Conservation (phyloP, 1,140 invertebrate genomes). For the Wiebesia pumilae region DNA sequence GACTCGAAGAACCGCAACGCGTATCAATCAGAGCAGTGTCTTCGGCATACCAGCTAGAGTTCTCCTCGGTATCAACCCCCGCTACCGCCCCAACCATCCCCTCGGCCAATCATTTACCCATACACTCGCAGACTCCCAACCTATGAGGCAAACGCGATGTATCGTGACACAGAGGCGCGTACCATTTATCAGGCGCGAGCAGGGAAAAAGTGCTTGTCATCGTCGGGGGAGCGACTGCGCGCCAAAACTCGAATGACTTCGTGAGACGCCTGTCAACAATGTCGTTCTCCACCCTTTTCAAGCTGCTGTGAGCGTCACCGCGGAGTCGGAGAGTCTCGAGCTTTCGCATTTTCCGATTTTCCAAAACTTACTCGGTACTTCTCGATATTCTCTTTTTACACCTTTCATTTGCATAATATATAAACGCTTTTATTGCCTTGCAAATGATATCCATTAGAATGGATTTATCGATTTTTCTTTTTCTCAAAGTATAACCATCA, state of each 20-base stretch:
- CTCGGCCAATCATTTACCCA: too few relatives aligned
- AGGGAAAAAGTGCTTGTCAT: slow-evolving; percentile 69
- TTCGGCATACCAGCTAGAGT: slow-evolving; percentile 61
- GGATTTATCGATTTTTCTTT: too few relatives aligned
- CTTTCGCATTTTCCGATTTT: not conserved
- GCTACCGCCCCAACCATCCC: too few relatives aligned
- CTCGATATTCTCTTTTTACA: not conserved
- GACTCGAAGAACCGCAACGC: slow-evolving; percentile 43
- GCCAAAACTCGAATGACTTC: slow-evolving; percentile 68
- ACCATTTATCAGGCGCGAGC: slow-evolving; percentile 68
- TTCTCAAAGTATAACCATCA: too few relatives aligned
- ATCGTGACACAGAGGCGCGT: slow-evolving; percentile 54
- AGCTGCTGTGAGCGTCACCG: not conserved
- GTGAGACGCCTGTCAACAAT: slow-evolving; percentile 70
- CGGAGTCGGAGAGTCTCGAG: not conserved
- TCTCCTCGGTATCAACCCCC: slow-evolving; percentile 54
- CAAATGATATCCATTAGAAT: too few relatives aligned
- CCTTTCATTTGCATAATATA: not conserved
- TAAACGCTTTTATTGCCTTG: too few relatives aligned
- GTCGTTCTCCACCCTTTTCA: slow-evolving; percentile 54
- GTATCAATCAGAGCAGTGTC: slow-evolving; percentile 67
- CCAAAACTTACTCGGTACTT: not conserved
- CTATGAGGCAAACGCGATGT: slow-evolving; percentile 42
- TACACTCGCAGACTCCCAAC: not conserved
- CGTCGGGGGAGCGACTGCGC: slow-evolving; percentile 50